A percentile compares a stretch with the other conserved stretches of the same genome.
Conservation (phyloP, 2,113 vertebrate genomes). For the Saccopteryx leptura region DNA sequence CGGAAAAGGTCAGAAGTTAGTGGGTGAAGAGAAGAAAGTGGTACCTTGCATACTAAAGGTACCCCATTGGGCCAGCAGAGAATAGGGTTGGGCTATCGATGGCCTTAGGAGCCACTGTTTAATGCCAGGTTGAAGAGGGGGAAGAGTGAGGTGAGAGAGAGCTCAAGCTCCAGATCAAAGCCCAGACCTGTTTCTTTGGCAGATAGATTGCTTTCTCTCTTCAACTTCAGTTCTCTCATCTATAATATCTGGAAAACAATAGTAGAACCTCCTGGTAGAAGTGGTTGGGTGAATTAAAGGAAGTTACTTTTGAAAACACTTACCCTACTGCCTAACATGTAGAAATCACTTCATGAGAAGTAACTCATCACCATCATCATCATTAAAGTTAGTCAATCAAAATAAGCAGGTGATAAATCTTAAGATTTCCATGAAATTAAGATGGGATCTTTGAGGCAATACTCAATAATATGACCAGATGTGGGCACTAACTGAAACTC, state of each 20-base stretch:
- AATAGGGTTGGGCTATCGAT: neutral
- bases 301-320: neutral
- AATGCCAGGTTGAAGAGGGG: neutral
- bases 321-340: neutral
- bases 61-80: neutral
- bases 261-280: neutral
- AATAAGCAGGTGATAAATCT: neutral
- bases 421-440: slow-evolving; percentile 25
- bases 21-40: neutral
- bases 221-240: neutral
- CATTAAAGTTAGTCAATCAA: slow-evolving; percentile 3
- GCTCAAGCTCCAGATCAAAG: neutral
- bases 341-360: neutral
- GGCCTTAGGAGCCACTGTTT: neutral
- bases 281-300: neutral
- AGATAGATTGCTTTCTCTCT: neutral
- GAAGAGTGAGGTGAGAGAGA: neutral
- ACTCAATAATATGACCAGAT: neutral
- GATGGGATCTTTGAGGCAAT: neutral
- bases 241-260: neutral
- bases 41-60: neutral
- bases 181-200: neutral
- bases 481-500: neutral
- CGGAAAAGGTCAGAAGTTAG: neutral
- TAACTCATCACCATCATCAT: neutral